Percentiles rank a stretch among this genome's conserved stretches.
These are phyloP conservation scores for Sphenodon punctatus DNA, from an alignment of 2,797 vertebrate genomes.

Conservation along the genomic window DNA sequence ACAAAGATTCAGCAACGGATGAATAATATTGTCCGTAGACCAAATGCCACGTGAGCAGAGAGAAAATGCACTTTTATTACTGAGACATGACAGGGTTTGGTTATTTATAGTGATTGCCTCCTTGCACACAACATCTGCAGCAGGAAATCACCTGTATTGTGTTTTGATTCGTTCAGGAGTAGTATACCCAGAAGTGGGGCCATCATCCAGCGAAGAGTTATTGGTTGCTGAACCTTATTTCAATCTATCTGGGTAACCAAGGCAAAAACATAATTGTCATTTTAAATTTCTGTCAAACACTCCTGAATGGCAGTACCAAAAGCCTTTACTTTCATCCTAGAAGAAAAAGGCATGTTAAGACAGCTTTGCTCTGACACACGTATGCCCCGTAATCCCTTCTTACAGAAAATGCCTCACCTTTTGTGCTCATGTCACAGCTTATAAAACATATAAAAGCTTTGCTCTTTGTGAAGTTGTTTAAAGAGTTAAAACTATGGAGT, in stretches of 20 bases:
- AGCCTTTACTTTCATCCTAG: too few relatives aligned
- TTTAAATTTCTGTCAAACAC: not conserved
- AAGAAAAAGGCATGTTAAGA: too few relatives aligned
- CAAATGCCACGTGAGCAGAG: constrained; percentile 39
- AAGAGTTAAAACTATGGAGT: not conserved
- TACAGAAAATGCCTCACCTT: too few relatives aligned
- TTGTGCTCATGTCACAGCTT: not conserved
- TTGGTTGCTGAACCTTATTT: not conserved
- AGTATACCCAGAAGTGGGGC: not conserved
- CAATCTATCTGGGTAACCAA: not conserved
- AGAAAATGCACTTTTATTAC: constrained; percentile 26
- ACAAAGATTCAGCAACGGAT: not conserved
- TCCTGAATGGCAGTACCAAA: not conserved
- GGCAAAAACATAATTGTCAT: constrained; percentile 4
- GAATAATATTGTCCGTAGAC: constrained; percentile 27
- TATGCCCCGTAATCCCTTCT: not conserved
- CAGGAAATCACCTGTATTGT: not conserved
- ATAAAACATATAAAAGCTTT: not conserved
- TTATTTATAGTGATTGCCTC: constrained; percentile 51
- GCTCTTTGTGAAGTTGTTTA: too few relatives aligned
- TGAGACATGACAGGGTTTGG: not conserved
- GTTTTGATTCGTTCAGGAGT: constrained; percentile 9
- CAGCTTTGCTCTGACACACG: not conserved
- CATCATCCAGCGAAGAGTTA: not conserved
- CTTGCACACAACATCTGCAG: not conserved